Percentiles rank a stretch among this genome's conserved stretches.
Conservation (phyloP, 2,113 vertebrate genomes). For the Oreochromis tanganicae region DNA sequence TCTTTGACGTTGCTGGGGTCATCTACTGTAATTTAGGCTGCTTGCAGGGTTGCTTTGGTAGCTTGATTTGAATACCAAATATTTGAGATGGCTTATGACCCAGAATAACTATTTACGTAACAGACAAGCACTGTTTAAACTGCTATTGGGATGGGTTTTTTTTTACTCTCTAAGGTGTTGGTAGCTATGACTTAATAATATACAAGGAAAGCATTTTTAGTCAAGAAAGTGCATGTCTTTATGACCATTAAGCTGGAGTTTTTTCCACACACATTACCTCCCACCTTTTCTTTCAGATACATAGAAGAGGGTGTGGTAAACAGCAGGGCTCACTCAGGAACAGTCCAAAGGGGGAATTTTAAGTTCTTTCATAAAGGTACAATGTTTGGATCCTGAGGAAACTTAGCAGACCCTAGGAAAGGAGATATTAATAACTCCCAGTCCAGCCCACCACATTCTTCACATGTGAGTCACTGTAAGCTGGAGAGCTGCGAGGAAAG, state of each 20-base stretch:
- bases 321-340: background rate
- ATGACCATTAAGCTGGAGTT: background rate
- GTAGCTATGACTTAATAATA: background rate
- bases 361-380: constrained; percentile 56
- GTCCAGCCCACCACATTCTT: constrained; percentile 72
- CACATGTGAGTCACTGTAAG: constrained; percentile 69
- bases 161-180: background rate
- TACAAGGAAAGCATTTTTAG: background rate
- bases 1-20: background rate
- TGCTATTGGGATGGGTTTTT: background rate
- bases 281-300: background rate
- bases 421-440: constrained; percentile 77
- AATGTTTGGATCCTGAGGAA: constrained; percentile 58
- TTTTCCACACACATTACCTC: background rate
- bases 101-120: constrained; percentile 4
- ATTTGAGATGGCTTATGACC: constrained; percentile 12
- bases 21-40: background rate
- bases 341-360: constrained; percentile 56
- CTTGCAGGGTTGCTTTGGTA: background rate
- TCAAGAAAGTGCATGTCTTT: background rate
- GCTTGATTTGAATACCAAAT: background rate
- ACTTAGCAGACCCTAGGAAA: constrained; percentile 69
- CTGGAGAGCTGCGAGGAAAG: constrained; percentile 47
- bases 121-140: background rate
- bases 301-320: constrained; percentile 12